A percentile compares a stretch with the other conserved stretches of the same genome.
These are phyloP conservation scores for Petrolisthes manimaculis DNA, from an alignment of 2,888 invertebrate genomes.

Conservation along the genomic window DNA sequence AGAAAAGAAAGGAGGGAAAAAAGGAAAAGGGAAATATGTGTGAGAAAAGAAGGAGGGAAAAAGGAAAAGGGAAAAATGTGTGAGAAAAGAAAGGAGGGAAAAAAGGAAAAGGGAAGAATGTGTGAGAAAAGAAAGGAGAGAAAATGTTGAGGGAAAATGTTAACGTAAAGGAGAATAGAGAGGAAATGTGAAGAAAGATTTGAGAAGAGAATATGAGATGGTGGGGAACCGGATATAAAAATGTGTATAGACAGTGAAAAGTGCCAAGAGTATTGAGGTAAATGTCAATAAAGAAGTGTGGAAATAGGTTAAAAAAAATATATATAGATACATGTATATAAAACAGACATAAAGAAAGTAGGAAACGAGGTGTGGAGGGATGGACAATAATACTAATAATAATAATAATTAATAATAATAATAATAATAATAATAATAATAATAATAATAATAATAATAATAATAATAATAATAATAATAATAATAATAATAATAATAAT, in stretches of 20 bases:
- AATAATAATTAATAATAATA: neutral
- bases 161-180: neutral
- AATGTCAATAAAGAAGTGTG: neutral
- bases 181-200: neutral
- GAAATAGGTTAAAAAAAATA: neutral
- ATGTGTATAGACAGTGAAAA: neutral
- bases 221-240: too few relatives aligned
- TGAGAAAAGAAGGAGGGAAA: neutral
- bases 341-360: neutral
- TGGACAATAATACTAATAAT: neutral
- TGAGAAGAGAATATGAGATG: too few relatives aligned
- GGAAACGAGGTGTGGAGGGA: neutral
- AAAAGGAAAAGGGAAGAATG: neutral
- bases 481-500: constrained; percentile 15
- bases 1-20: neutral
- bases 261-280: neutral
- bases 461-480: neutral
- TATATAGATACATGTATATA: neutral
- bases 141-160: neutral
- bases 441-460: neutral
- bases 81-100: neutral
- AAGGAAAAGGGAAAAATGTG: neutral
- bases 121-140: neutral
- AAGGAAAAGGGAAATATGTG: neutral
- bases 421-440: constrained; percentile 8